Evolutionary conservation across 1,140 invertebrate genomes (phyloP).

Genomic region (Drosophila yakuba): DNA sequence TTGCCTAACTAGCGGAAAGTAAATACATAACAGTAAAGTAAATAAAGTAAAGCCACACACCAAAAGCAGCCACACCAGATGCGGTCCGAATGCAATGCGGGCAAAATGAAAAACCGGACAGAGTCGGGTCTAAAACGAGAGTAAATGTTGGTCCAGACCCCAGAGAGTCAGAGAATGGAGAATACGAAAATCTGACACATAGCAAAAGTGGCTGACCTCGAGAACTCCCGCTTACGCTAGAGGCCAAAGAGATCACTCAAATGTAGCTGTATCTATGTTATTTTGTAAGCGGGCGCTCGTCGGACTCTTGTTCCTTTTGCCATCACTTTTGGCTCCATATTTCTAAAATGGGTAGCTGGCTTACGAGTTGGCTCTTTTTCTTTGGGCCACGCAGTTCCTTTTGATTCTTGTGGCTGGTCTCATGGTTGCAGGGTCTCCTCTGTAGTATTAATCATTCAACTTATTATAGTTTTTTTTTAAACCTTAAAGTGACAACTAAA

Average conservation of each 20-base stretch:
- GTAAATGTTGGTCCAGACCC: constrained; percentile 72
- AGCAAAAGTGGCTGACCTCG: constrained; percentile 75
- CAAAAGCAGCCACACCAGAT: constrained; percentile 30
- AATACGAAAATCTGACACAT: constrained; percentile 26
- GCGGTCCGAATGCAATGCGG: constrained; percentile 46
- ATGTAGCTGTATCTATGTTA: constrained; percentile 36
- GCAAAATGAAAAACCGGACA: constrained; percentile 62
- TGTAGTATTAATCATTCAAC: neutral
- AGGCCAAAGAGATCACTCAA: constrained; percentile 61
- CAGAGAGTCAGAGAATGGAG: constrained; percentile 52
- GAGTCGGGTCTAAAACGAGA: constrained; percentile 51
- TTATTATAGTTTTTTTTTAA: too few species aligned
- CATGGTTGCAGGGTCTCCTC: constrained; percentile 28
- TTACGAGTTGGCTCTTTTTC: constrained; percentile 36
- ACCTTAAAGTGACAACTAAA: too few species aligned
- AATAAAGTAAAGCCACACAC: constrained; percentile 76
- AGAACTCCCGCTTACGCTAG: constrained; percentile 53
- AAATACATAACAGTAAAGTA: constrained; percentile 81
- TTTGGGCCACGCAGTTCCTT: constrained; percentile 28
- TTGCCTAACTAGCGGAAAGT: constrained; percentile 76
- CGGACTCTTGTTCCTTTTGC: constrained; percentile 17
- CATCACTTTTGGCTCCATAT: constrained; percentile 39
- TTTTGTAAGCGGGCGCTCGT: constrained; percentile 11
- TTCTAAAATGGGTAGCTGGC: constrained; percentile 67
- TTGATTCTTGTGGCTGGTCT: constrained; percentile 13